Evolutionary conservation across 2,797 vertebrate genomes (phyloP), one percentile per base, ranked within the genome.

Genomic region (Cyclopterus lumpus): DNA sequence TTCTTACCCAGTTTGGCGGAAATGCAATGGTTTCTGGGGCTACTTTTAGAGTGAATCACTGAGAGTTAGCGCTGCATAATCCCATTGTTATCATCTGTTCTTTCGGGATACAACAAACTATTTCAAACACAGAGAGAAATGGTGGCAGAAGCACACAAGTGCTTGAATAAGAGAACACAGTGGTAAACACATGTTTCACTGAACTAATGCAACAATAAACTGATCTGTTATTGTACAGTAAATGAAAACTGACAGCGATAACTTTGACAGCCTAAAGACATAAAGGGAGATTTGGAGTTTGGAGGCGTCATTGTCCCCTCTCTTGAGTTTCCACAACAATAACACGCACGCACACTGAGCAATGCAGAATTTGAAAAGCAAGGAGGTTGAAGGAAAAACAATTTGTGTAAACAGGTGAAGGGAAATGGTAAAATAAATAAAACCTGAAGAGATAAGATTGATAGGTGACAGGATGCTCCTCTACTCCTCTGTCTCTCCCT

Each of bases 401-500:
- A 86, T 83, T 78, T 86, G 77, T 83, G 85, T 86, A 83, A 89
- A 90, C 87, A 84, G 75, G 76, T 75, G 64, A 79, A 40, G 65
- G 66, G 71, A 85, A 86, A 82, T 24, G 49, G 49, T 24, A 76
- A 83, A 92, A 79, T 70, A 88, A 89, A 88, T 89, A 83, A 88
- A 92, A 88, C 63, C 79, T 80, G 83, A 77, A 73, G 67, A 82
- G 69, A 71, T 82, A 80, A 91, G 91, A 94, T 86, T 93, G 91
- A 93, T 91, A 90, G 88, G 88, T 93, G 91, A 92, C 90, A 91
- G 85, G 86, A 83, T 84, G 77, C 81, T 81, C 63, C 74, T 85
- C 71, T 71, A 59, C 67, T 82, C 67, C 66, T 78, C 80, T 70
- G 74, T 77, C 73, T 72, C 64, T 44, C 79, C 75, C 75, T 75